These are phyloP conservation scores for Coelinius sp. DNA, from an alignment of 2,888 invertebrate species.

Conservation along the genomic window DNA sequence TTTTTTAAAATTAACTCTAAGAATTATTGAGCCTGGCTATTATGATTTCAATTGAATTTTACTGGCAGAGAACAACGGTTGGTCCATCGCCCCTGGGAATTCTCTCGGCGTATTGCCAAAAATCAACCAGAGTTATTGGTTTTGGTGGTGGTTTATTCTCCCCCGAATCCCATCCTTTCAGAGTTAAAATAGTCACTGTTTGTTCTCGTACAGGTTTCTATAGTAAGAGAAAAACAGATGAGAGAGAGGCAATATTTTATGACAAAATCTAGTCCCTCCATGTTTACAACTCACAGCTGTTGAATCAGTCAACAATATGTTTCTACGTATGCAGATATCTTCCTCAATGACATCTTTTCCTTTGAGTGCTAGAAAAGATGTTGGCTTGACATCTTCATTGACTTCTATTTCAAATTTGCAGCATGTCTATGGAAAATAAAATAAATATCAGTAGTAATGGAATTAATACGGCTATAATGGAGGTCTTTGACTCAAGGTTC, in stretches of 20 bases:
- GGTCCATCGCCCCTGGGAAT: conserved; percentile 61
- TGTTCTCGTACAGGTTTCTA: conserved; percentile 45
- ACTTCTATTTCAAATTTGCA: conserved; percentile 55
- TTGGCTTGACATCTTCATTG: conserved; percentile 52
- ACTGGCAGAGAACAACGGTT: conserved; percentile 70
- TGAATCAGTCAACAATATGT: conserved; percentile 51
- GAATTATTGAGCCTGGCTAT: no score
- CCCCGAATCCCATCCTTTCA: conserved; percentile 61
- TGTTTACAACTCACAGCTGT: conserved; percentile 47
- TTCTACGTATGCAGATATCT: conserved; percentile 48
- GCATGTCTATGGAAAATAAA: conserved; percentile 52
- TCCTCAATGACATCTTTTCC: conserved; percentile 42
- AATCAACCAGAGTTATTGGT: conserved; percentile 59
- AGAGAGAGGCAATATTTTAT: neutral
- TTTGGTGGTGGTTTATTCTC: conserved; percentile 54
- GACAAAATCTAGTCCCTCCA: no score
- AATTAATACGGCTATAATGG: neutral
- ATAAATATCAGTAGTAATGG: neutral
- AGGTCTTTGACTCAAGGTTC: neutral
- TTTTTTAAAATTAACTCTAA: neutral
- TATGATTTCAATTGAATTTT: conserved; percentile 47
- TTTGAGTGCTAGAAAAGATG: conserved; percentile 54
- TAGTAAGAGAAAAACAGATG: neutral
- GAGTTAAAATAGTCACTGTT: conserved; percentile 51
- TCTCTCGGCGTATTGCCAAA: conserved; percentile 65